Evolutionary conservation across 23 tunicate genomes (phyloP).

Genomic region (Botrylloides violaceus): DNA sequence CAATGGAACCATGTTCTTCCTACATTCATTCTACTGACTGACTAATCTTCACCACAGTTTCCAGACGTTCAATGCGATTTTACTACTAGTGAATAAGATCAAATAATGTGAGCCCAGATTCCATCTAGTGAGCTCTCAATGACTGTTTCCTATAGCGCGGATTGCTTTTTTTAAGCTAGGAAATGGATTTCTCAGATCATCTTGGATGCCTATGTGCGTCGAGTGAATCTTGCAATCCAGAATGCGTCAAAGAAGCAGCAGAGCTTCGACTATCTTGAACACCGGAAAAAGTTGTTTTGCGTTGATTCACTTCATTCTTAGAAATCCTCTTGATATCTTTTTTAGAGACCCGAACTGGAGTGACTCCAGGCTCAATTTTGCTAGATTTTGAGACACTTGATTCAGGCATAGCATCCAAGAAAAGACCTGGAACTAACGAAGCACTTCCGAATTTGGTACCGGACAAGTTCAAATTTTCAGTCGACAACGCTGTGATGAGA

Average conservation of each 20-base stretch:
- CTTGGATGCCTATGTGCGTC: not conserved
- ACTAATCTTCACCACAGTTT: too few relatives aligned
- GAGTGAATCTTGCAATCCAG: not conserved
- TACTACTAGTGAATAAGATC: too few relatives aligned
- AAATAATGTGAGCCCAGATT: too few relatives aligned
- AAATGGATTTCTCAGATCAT: too few relatives aligned
- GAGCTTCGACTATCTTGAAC: not conserved
- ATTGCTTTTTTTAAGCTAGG: too few relatives aligned
- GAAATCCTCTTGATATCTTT: constrained; percentile 21
- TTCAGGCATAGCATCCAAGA: not conserved
- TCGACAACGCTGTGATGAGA: constrained; percentile 9
- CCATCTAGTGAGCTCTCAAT: too few relatives aligned
- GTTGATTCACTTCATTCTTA: constrained; percentile 18
- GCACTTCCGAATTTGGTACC: too few relatives aligned
- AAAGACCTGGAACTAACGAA: too few relatives aligned
- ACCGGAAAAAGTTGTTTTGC: constrained; percentile 7
- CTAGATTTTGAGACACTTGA: not conserved
- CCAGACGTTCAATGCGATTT: too few relatives aligned
- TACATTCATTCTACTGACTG: too few relatives aligned
- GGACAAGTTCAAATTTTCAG: not conserved
- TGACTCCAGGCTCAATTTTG: constrained; percentile 13
- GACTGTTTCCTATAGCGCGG: too few relatives aligned
- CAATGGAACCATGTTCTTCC: too few relatives aligned
- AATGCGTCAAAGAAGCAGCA: not conserved
- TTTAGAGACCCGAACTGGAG: constrained; percentile 21